These are phyloP conservation scores for Etheostoma perlongum DNA, from an alignment of 2,797 vertebrate species.

Conservation along the genomic window DNA sequence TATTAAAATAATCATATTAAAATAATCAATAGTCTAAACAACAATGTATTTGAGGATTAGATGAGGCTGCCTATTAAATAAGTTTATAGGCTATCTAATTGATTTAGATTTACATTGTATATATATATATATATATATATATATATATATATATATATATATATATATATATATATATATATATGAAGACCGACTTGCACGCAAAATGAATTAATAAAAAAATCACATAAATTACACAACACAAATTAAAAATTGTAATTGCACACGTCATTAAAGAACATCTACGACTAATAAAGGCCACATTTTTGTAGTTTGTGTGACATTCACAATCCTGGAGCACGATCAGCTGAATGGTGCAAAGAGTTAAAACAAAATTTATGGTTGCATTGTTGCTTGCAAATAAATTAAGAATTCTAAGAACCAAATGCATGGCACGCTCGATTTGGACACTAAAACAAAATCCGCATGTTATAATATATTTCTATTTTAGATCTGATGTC, in stretches of 20 bases:
- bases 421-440: background rate
- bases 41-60: background rate
- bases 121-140: too few relatives aligned
- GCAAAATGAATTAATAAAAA: background rate
- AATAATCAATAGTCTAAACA: background rate
- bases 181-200: background rate
- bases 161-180: background rate
- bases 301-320: conserved; percentile 14
- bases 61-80: background rate
- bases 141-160: too few relatives aligned
- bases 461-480: conserved; percentile 10
- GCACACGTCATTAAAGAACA: conserved; percentile 11
- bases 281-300: conserved; percentile 1
- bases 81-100: background rate
- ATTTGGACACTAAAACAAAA: conserved; percentile 6
- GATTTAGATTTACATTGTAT: conserved; percentile 6
- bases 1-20: background rate
- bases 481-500: background rate
- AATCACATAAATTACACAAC: background rate
- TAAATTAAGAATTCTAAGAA: background rate
- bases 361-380: conserved; percentile 20
- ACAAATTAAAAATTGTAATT: background rate
- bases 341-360: conserved; percentile 4
- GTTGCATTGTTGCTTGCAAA: background rate
- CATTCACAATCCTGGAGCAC: conserved; percentile 6